A percentile compares a stretch with the other conserved stretches of the same genome.
These are phyloP conservation scores for Sturmia bella DNA, from an alignment of 2,888 invertebrate species.

Conservation along the genomic window DNA sequence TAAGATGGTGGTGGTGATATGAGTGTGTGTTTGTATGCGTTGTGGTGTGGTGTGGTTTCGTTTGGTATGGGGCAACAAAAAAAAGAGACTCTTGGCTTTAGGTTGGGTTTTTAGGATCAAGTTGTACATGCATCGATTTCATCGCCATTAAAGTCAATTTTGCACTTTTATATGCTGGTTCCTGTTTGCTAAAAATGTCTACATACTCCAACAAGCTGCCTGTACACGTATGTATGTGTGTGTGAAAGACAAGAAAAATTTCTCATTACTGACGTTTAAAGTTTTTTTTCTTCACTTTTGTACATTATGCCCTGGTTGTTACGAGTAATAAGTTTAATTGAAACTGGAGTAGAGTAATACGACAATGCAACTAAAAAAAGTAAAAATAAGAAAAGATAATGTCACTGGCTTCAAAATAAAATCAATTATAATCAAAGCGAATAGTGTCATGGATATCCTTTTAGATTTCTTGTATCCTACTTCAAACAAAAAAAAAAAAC, in stretches of 20 bases:
- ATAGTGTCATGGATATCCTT: conserved; percentile 2
- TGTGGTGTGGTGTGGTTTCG: not conserved
- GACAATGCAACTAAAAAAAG: conserved; percentile 61
- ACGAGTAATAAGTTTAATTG: conserved; percentile 68
- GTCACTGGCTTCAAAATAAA: conserved; percentile 37
- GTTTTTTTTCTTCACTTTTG: not conserved
- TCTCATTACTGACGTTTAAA: conserved; percentile 5
- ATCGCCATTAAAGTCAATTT: conserved; percentile 77
- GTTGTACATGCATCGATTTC: conserved; percentile 74
- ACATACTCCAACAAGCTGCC: conserved; percentile 72
- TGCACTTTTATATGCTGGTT: conserved; percentile 73
- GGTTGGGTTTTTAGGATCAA: conserved; percentile 45
- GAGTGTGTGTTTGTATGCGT: conserved; percentile 11
- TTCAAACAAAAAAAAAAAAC: not conserved
- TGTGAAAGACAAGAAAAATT: conserved; percentile 14
- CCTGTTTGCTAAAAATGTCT: conserved; percentile 77
- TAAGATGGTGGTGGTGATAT: conserved; percentile 50
- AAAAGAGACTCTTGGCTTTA: conserved; percentile 34
- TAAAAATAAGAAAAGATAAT: conserved; percentile 54
- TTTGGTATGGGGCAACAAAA: no score
- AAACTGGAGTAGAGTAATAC: conserved; percentile 77
- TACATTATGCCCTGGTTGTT: conserved; percentile 13
- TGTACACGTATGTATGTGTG: not conserved
- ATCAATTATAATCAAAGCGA: not conserved
- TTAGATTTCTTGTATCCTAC: conserved; percentile 13